Base-by-base conservation (phyloP, 1,140 invertebrate genomes). In the Penaeus vannamei region DNA sequence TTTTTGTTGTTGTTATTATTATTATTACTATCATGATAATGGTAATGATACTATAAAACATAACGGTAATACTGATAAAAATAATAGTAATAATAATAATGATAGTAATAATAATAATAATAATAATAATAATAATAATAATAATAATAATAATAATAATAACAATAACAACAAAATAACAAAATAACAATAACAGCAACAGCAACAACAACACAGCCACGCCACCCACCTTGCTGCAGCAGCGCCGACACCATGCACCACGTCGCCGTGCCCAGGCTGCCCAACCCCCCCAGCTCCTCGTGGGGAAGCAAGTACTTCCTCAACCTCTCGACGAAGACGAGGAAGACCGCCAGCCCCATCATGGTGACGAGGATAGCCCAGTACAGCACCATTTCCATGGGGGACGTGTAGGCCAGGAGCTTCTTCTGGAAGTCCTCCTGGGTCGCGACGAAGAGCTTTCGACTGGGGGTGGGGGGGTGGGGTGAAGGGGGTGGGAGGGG, bases 341-440 rank as follows among this genome's bases (percentile, higher is more conserved):
- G 69, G 22, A 76, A 46, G n/a, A 89, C 5, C 0, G 64, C 60
- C 14, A 90, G 76, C 0, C 69, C 32, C 3, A 29, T 0, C 84
- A 90, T 66, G 29, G 72, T 83, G 36, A 61, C 14, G 29, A 84
- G 36, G 36, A 90, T 19, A 17, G 46, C 64, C 2, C 42, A 23
- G 84, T 82, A 90, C 77, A 90, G 84, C 22, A 84, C 53, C 12
- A 36, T 36, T n/a, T 90, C 89, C 89, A 86, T 87, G 12, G 84
- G 89, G 0, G 62, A 36, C 4, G 86, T 61, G 64, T 90, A 90
- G 29, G 89, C 85, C 77, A 90, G 61, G 4, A 90, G 66, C 26
- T 90, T 86, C 59, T 81, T 69, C 42, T 77, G 26, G 60, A 85
- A 81, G 84, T 90, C 89, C 26, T 85, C 89, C 20, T 77, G 61